Percentiles rank a stretch among this genome's conserved stretches.
These are phyloP conservation scores for Catagonus wagneri DNA, from an alignment of 2,113 vertebrate species.

Conservation along the genomic window DNA sequence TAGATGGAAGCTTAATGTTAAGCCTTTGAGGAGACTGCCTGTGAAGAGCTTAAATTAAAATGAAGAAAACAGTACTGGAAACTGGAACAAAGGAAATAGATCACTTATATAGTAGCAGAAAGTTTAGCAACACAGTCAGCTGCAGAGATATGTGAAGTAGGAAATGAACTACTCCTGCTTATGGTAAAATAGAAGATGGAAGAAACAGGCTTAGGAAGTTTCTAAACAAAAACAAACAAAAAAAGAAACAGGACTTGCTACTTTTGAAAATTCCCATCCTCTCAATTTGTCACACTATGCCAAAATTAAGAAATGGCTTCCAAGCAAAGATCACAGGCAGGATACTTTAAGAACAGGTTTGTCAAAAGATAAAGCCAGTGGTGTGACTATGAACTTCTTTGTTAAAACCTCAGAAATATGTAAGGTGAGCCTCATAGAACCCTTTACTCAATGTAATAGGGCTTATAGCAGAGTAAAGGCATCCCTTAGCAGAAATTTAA, in stretches of 20 bases:
- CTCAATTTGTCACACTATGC: not conserved
- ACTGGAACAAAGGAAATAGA: not conserved
- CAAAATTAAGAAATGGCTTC: not conserved
- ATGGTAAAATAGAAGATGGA: not conserved
- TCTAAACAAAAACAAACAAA: not conserved
- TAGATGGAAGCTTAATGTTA: not conserved
- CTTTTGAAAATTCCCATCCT: not conserved
- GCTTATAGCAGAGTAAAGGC: not conserved
- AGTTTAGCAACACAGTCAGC: not conserved
- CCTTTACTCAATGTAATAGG: not conserved
- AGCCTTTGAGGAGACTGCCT: not conserved
- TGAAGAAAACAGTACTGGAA: conserved; percentile 30
- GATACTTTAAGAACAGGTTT: not conserved
- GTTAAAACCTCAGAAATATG: not conserved
- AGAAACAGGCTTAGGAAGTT: not conserved
- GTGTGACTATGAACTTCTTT: not conserved
- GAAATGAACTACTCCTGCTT: not conserved
- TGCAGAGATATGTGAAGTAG: not conserved
- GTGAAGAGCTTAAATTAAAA: not conserved
- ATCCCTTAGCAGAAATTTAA: not conserved
- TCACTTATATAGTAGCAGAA: not conserved
- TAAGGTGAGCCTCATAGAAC: not conserved
- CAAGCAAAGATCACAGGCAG: not conserved
- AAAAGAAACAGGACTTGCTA: not conserved
- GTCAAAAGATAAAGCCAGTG: not conserved